phyloP scores from a whole-genome alignment of 2,888 invertebrate species.

The Amphipoea oculea region DNA sequence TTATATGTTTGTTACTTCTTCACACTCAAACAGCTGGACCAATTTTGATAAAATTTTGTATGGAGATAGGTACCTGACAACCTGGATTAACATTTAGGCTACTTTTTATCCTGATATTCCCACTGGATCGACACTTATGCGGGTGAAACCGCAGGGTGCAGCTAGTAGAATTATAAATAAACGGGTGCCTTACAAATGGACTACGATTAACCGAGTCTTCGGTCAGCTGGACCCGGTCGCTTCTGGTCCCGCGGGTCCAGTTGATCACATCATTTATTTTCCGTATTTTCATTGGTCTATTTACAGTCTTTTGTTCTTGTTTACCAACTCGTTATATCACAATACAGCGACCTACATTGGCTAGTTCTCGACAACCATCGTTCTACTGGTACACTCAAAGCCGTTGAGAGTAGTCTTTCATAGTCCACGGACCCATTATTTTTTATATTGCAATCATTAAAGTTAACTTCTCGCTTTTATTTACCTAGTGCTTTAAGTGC shows the following conservation, averaged over 20 bases:
- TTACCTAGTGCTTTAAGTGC: slow-evolving; percentile 11
- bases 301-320: slow-evolving; percentile 21
- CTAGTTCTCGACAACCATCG: background rate
- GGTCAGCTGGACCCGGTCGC: no score
- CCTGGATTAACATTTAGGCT: no score
- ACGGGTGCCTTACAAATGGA: background rate
- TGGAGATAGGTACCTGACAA: no score
- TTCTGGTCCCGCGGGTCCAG: no score
- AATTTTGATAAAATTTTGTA: no score
- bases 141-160: no score
- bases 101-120: no score
- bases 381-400: slow-evolving; percentile 9
- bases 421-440: slow-evolving; percentile 9
- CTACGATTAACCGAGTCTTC: background rate
- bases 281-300: background rate
- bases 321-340: slow-evolving; percentile 14
- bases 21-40: no score
- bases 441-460: slow-evolving; percentile 44
- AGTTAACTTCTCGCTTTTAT: slow-evolving; percentile 46
- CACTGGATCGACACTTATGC: no score
- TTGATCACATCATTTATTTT: no score
- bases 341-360: slow-evolving; percentile 32
- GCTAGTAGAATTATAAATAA: background rate
- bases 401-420: slow-evolving; percentile 15
- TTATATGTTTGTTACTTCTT: no score